phyloP scores from a whole-genome alignment of 2,797 vertebrate species.

The Dermochelys coriacea region DNA sequence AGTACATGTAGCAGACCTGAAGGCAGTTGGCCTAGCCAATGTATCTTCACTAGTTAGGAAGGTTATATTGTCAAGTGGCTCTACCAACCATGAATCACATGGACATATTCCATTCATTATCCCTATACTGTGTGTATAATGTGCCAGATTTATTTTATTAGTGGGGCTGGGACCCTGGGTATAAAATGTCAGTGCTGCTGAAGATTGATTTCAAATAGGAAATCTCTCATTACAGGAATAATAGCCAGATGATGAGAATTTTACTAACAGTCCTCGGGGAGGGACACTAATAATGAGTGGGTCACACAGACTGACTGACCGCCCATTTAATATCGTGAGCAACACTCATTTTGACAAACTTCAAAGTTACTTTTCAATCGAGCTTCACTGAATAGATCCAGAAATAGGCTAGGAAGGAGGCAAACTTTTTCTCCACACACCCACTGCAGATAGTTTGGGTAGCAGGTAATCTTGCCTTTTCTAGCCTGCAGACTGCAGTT shows the following conservation, averaged over 20 bases:
- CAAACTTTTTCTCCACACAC: accelerated
- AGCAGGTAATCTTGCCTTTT: neutral
- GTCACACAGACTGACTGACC: neutral
- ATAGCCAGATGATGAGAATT: neutral
- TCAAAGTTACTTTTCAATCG: neutral
- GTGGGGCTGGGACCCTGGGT: neutral
- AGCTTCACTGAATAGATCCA: neutral
- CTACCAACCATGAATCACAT: neutral
- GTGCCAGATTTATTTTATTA: neutral
- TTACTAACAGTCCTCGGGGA: neutral
- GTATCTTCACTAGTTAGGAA: neutral
- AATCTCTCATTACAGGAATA: neutral
- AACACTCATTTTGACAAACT: neutral
- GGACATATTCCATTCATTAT: neutral
- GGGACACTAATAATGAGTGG: neutral
- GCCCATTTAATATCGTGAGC: neutral
- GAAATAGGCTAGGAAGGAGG: neutral
- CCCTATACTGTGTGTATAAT: neutral
- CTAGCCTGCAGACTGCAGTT: neutral
- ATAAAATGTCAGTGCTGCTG: neutral
- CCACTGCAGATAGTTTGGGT: accelerated
- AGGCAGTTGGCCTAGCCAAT: neutral
- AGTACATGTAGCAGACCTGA: neutral
- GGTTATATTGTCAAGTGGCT: neutral
- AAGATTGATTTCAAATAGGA: neutral